These are phyloP conservation scores for Grallaria varia DNA, from an alignment of 2,113 vertebrate genomes.

Conservation along the genomic window DNA sequence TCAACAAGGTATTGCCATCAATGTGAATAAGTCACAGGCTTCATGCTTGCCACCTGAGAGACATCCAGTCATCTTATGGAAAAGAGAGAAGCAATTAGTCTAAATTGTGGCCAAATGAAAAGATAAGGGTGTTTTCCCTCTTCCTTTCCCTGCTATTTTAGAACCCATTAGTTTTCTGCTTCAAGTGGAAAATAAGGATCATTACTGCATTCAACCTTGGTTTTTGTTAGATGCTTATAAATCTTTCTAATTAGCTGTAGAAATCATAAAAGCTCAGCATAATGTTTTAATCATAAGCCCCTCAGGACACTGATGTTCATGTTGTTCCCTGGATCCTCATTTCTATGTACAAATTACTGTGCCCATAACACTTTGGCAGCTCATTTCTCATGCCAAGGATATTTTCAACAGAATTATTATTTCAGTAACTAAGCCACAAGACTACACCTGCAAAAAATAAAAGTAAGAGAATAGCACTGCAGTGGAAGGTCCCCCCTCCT, in stretches of 20 bases:
- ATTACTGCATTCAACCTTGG: not conserved
- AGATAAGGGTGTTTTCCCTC: not conserved
- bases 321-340: conserved; percentile 43
- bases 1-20: not conserved
- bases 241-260: conserved; percentile 64
- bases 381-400: conserved; percentile 38
- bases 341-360: conserved; percentile 55
- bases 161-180: not conserved
- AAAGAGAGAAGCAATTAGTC: not conserved
- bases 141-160: not conserved
- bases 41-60: not conserved
- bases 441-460: conserved; percentile 51
- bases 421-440: conserved; percentile 41
- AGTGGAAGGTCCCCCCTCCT: not conserved
- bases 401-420: conserved; percentile 44
- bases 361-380: conserved; percentile 18
- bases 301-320: conserved; percentile 39
- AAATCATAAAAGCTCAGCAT: conserved; percentile 59
- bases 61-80: not conserved
- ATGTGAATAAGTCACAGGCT: not conserved
- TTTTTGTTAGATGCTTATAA: conserved; percentile 32
- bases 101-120: not conserved
- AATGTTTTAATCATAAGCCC: conserved; percentile 65
- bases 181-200: conserved; percentile 41
- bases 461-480: not conserved